A percentile compares a stretch with the other conserved stretches of the same genome.
phyloP scores from a whole-genome alignment of 2,888 invertebrate genomes.

The Acrocera orbiculus region DNA sequence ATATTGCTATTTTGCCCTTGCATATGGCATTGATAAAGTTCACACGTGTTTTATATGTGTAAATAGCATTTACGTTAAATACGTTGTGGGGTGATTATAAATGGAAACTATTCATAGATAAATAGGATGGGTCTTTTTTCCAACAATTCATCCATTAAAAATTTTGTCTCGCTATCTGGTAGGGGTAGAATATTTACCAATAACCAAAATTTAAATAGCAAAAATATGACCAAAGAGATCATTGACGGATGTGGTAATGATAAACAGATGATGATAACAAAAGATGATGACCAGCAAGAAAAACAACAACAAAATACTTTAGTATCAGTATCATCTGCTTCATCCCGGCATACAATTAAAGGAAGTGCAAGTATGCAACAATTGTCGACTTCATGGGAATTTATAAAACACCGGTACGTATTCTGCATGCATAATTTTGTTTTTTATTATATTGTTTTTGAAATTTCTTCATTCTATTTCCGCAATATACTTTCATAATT shows the following conservation, averaged over 20 bases:
- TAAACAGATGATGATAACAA: no score
- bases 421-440: no score
- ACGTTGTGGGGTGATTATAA: background rate
- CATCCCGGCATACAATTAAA: background rate
- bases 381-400: slow-evolving; percentile 9
- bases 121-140: slow-evolving; percentile 6
- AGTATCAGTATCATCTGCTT: background rate
- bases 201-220: no score
- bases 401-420: slow-evolving; percentile 7
- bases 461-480: no score
- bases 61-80: background rate
- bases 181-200: slow-evolving; percentile 1
- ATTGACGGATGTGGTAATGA: no score
- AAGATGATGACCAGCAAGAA: no score
- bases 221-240: no score
- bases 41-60: no score
- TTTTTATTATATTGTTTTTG: no score
- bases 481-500: no score
- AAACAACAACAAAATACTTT: background rate
- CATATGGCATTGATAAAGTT: no score
- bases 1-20: no score
- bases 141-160: slow-evolving; percentile 3
- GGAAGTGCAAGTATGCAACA: slow-evolving; percentile 5
- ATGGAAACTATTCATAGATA: background rate
- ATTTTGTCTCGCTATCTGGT: slow-evolving; percentile 4